Evolutionary conservation across 2,888 invertebrate genomes (phyloP).

Genomic region (Apotomis betuletana): DNA sequence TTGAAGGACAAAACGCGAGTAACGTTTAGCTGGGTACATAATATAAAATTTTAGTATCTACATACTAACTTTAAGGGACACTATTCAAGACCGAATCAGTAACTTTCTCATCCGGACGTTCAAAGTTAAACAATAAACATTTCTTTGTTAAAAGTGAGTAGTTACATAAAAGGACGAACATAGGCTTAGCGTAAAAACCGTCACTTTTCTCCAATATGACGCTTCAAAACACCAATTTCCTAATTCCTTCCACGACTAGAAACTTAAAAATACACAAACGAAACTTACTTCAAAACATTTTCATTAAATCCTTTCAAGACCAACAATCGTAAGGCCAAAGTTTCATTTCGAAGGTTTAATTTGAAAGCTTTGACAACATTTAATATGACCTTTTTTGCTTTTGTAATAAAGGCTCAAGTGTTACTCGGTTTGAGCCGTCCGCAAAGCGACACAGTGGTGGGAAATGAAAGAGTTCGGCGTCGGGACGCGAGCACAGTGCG

Average conservation of each 20-base stretch:
- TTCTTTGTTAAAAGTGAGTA: too few species aligned
- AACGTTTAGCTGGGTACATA: too few species aligned
- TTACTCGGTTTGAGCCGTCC: constrained; percentile 41
- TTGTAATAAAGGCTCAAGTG: constrained; percentile 74
- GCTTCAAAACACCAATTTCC: constrained; percentile 16
- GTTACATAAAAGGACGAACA: too few species aligned
- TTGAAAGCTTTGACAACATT: constrained; percentile 70
- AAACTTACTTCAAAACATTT: constrained; percentile 37
- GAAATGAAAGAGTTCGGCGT: constrained; percentile 38
- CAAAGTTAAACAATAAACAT: too few species aligned
- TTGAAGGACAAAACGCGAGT: too few species aligned
- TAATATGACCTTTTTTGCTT: constrained; percentile 78
- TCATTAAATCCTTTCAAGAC: constrained; percentile 41
- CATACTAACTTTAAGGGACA: too few species aligned
- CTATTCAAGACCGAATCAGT: too few species aligned
- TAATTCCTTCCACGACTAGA: constrained; percentile 6
- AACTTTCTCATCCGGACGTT: too few species aligned
- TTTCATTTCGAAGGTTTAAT: constrained; percentile 76
- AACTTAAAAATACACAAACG: constrained; percentile 24
- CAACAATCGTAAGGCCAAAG: constrained; percentile 51
- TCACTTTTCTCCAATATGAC: not conserved
- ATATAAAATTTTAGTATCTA: too few species aligned
- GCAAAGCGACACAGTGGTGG: constrained; percentile 42
- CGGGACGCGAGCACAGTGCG: constrained; percentile 53
- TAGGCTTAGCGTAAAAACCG: too few species aligned